Base-by-base conservation (phyloP, 2,113 vertebrate species). In the Charina bottae region DNA sequence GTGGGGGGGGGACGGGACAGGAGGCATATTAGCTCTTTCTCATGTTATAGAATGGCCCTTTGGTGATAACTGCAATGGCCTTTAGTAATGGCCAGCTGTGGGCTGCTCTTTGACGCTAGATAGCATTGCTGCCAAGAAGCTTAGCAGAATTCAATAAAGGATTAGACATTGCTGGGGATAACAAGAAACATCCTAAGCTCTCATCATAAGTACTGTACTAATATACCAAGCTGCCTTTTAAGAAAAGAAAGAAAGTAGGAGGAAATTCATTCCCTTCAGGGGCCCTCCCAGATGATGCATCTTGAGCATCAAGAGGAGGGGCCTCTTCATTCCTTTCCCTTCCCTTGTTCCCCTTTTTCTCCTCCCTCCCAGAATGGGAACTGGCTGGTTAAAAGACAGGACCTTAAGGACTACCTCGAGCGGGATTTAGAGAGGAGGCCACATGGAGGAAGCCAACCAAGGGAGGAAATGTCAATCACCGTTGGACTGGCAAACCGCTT, bases 121-220 rank as follows among this genome's bases (percentile, higher is more conserved):
- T 88, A 95, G 42, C 46, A 83, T 2, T 92, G 88, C 83, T 59
- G 87, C 59, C 86, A 56, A 90, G 93, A 56, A 92, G 9, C n/a
- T 95, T 91, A 94, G 86, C 6, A 91, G 55, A 85, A 95, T 93
- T 96, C 93, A 96, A 93, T 89, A 28, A 0, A 87, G 86, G 68
- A 94, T 94, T 93, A 95, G 94, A 90, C 49, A 59, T 91, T 92
- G 46, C 83, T 64, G 87, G 59, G 54, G 58, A 93, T 89, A 78
- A 89, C 58, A 62, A 83, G 68, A 89, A 54, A 33, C 87, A 64
- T n/a, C 84, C 90, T 37, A 24, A 87, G n/a, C 60, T 42, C 24
- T 37, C 90, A 55, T 84, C 87, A 54, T 83, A 84, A 84, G 84
- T 89, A 62, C 91, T 84, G 28, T 62, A 84, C 91, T 84, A 54